Evolutionary conservation across 2,888 invertebrate genomes (phyloP), one percentile per base, ranked within the genome.

Genomic region (Caenorhabditis drosophilae): DNA sequence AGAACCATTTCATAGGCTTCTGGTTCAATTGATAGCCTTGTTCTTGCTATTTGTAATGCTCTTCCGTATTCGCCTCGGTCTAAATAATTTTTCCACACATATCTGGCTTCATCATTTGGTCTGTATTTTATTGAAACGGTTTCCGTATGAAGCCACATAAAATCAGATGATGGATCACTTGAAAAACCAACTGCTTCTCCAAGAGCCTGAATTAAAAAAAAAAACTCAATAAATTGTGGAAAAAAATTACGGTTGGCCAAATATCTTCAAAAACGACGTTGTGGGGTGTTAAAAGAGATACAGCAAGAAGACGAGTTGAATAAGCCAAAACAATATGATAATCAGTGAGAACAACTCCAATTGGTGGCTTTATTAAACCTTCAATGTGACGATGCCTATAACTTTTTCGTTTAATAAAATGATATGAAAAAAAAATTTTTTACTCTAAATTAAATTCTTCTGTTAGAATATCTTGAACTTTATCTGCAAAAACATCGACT

Each of bases 81-180:
- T 45, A 83, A 52, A 40, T 74, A 82, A 15, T 71, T 66, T 38
- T 72, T 69, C 83, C 83, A 83, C 12, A 81, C 75, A 53, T 80
- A 74, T 53, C 80, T 73, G 4, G 77, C 73, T 48, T 82, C 82
- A 40, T 81, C 77, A 38, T 70, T 71, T n/a, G 81, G 73, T 20
- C 76, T 50, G 55, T 82, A 82, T 42, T 77, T 78, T 50, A 83
- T 59, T 2, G 79, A 54, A 1, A 51, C 36, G 12, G 63, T 62
- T 3, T 67, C 63, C 3, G 78, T 77, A 63, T 69, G 73, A 7
- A 79, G 52, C 81, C 81, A 82, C 20, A 77, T 60, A 26, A 72
- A 68, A 23, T 77, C 76, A 1, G 82, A 76, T 2, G 73, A 47
- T 1, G 67, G 59, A 46, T 82, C 82, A 4, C 60, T 62, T 11